Conservation (phyloP, 2,888 invertebrate genomes). For the Eurytoma californica region DNA sequence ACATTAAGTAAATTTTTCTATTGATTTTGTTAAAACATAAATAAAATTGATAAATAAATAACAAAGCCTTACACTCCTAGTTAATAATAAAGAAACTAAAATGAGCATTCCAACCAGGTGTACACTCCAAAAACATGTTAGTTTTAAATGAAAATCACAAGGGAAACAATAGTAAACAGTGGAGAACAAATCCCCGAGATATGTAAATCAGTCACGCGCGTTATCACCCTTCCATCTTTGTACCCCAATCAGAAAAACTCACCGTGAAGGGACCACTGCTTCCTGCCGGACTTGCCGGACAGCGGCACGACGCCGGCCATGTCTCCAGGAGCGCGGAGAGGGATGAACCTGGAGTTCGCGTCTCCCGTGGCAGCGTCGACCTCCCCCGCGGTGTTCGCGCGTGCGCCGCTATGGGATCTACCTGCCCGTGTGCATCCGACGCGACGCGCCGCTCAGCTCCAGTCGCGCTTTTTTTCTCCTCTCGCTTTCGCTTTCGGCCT, state of each 20-base stretch:
- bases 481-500: conserved; percentile 29
- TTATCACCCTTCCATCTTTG: not conserved
- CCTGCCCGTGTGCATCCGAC: conserved; percentile 6
- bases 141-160: too few species aligned
- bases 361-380: not conserved
- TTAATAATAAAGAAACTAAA: too few species aligned
- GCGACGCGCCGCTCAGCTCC: not conserved
- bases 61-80: too few species aligned
- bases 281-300: conserved; percentile 81
- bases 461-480: not conserved
- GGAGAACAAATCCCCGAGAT: too few species aligned
- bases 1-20: too few species aligned
- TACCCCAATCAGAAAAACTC: conserved; percentile 62
- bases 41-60: too few species aligned
- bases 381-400: not conserved
- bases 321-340: not conserved
- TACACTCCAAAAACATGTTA: too few species aligned
- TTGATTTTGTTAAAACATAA: too few species aligned
- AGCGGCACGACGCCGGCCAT: conserved; percentile 79
- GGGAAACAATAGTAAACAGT: too few species aligned
- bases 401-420: not conserved
- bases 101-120: too few species aligned
- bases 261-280: conserved; percentile 87
- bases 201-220: too few species aligned
- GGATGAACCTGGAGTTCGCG: not conserved